phyloP scores from a whole-genome alignment of 2,797 vertebrate genomes.

The Chelidonichthys spinosus region DNA sequence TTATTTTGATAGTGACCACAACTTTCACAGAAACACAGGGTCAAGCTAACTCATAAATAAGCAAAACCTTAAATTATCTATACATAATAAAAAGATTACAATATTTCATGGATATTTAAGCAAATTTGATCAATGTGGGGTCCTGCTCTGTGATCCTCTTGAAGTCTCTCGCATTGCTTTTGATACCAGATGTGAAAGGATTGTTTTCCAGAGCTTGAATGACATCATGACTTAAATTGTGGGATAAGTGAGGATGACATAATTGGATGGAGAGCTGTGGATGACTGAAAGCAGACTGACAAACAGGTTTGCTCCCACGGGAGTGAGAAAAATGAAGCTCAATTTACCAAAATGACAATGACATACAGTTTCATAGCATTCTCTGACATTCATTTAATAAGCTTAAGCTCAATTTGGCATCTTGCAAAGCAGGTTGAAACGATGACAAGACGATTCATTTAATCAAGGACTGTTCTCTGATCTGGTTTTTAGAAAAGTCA shows the following conservation, averaged over 20 bases:
- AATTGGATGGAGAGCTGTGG: slow-evolving; percentile 14
- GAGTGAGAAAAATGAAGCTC: slow-evolving; percentile 1
- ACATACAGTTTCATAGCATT: background rate
- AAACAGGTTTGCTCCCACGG: slow-evolving; percentile 22
- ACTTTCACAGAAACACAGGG: background rate
- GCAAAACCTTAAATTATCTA: background rate
- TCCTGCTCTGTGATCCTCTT: background rate
- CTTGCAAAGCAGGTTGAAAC: background rate
- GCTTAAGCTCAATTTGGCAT: background rate
- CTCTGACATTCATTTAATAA: background rate
- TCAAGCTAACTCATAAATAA: background rate
- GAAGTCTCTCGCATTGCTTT: slow-evolving; percentile 10
- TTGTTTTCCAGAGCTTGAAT: slow-evolving; percentile 23
- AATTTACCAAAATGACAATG: too few relatives aligned
- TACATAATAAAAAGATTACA: background rate
- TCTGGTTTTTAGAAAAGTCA: slow-evolving; percentile 26
- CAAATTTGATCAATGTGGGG: background rate
- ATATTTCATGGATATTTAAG: background rate
- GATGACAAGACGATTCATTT: slow-evolving; percentile 3
- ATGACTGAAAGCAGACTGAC: slow-evolving; percentile 12
- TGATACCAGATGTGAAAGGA: slow-evolving; percentile 20
- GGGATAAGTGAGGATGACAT: slow-evolving; percentile 41
- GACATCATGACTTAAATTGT: slow-evolving; percentile 36
- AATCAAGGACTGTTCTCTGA: slow-evolving; percentile 6
- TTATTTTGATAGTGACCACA: background rate